Percentiles rank a stretch among this genome's conserved stretches.
Conservation (phyloP, 2,888 invertebrate species). For the Himalopsyche tibetana region DNA sequence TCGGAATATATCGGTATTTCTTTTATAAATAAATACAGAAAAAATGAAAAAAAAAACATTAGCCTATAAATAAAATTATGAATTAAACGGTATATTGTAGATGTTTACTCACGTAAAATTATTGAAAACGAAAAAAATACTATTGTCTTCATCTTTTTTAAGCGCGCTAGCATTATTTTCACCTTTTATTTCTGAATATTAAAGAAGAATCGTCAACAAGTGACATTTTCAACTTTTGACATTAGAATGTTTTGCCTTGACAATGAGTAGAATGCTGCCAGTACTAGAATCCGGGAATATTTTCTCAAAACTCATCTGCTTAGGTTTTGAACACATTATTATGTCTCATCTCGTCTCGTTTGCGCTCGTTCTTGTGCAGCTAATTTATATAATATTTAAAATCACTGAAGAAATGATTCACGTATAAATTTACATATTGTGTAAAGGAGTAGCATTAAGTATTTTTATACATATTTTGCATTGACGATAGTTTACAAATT, state of each 20-base stretch:
- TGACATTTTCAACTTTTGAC: conserved; percentile 61
- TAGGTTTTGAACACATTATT: too few relatives aligned
- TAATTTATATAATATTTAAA: too few relatives aligned
- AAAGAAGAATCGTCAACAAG: conserved; percentile 53
- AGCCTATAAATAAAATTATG: conserved; percentile 44
- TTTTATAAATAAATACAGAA: conserved; percentile 48
- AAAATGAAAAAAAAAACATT: conserved; percentile 50
- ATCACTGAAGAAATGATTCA: too few relatives aligned
- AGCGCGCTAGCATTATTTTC: conserved; percentile 64
- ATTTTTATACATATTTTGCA: too few relatives aligned
- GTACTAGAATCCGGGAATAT: background rate
- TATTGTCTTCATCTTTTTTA: conserved; percentile 70
- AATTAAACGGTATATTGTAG: conserved; percentile 32
- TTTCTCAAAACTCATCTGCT: background rate
- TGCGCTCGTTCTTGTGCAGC: too few relatives aligned
- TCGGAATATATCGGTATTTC: background rate
- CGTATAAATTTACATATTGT: too few relatives aligned
- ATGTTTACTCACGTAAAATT: conserved; percentile 68
- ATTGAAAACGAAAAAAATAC: conserved; percentile 68
- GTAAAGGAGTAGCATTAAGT: too few relatives aligned
- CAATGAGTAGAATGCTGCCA: conserved; percentile 6
- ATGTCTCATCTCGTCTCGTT: too few relatives aligned
- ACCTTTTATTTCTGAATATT: conserved; percentile 51
- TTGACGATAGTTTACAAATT: too few relatives aligned
- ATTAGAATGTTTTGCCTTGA: conserved; percentile 50